Percentiles rank a stretch among this genome's conserved stretches.
These are phyloP conservation scores for Ramazzottius varieornatus DNA, from an alignment of 2,888 invertebrate species.

Conservation along the genomic window DNA sequence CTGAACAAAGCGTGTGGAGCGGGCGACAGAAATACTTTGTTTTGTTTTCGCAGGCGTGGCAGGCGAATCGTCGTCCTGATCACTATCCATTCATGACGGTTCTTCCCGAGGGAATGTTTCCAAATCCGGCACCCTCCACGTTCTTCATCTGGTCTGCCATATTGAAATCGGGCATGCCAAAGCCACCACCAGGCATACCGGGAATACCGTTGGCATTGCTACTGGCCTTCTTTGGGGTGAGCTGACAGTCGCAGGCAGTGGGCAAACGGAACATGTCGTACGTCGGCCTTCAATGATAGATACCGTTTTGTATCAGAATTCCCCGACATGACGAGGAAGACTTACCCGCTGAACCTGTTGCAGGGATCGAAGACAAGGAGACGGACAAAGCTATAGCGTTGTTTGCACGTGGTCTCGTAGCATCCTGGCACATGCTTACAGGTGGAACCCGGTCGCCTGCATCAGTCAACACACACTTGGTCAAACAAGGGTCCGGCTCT, in stretches of 20 bases:
- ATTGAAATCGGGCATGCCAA: background rate
- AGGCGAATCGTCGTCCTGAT: too few relatives aligned
- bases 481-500: too few relatives aligned
- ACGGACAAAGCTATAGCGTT: background rate
- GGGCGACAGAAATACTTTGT: too few relatives aligned
- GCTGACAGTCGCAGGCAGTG: background rate
- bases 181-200: too few relatives aligned
- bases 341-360: conserved; percentile 2
- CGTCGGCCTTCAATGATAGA: background rate
- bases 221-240: background rate
- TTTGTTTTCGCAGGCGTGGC: too few relatives aligned
- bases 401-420: conserved; percentile 1
- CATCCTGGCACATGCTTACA: background rate
- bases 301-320: background rate
- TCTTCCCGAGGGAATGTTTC: background rate
- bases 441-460: background rate
- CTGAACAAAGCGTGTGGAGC: too few relatives aligned
- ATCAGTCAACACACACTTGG: too few relatives aligned
- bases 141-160: background rate
- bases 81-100: too few relatives aligned
- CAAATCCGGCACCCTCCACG: background rate
- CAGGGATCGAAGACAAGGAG: background rate
- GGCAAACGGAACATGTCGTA: background rate
- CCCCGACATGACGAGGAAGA: background rate
- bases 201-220: background rate